Evolutionary conservation across 2,113 vertebrate genomes (phyloP).

Genomic region (Amblyornis subalaris): DNA sequence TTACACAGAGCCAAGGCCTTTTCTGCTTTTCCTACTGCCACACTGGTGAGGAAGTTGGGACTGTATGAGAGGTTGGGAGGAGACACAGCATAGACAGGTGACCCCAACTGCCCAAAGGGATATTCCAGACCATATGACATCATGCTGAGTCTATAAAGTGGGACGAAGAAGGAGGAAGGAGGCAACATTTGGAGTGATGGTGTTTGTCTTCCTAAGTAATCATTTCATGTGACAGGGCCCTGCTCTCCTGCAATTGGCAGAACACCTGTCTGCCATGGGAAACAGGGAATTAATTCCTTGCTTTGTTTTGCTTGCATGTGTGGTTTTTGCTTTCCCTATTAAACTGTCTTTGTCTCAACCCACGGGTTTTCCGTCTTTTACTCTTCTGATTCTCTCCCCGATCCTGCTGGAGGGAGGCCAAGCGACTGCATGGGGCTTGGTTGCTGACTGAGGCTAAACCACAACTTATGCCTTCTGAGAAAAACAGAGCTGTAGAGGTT

Average conservation of each 20-base stretch:
- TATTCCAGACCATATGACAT: not conserved
- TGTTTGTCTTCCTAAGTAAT: not conserved
- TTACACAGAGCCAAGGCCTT: not conserved
- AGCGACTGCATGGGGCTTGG: not conserved
- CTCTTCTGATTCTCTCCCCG: fast-evolving
- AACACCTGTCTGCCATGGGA: not conserved
- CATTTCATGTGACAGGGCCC: fast-evolving
- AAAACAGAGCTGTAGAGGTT: not conserved
- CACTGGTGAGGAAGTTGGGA: fast-evolving
- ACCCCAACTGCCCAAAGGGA: not conserved
- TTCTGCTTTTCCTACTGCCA: fast-evolving
- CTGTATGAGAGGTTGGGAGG: fast-evolving
- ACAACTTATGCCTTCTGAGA: not conserved
- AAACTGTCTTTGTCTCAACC: not conserved
- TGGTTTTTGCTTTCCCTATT: not conserved
- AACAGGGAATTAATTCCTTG: not conserved
- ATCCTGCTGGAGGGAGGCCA: not conserved
- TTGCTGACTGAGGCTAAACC: not conserved
- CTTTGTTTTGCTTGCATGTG: not conserved
- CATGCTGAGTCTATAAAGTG: not conserved
- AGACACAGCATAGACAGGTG: not conserved
- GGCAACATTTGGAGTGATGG: fast-evolving
- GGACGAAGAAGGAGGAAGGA: fast-evolving
- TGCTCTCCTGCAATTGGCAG: not conserved
- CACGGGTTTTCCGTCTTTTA: not conserved